A percentile compares a stretch with the other conserved stretches of the same genome.
These are phyloP conservation scores for Neostethus bicornis DNA, from an alignment of 2,797 vertebrate genomes.

Conservation along the genomic window DNA sequence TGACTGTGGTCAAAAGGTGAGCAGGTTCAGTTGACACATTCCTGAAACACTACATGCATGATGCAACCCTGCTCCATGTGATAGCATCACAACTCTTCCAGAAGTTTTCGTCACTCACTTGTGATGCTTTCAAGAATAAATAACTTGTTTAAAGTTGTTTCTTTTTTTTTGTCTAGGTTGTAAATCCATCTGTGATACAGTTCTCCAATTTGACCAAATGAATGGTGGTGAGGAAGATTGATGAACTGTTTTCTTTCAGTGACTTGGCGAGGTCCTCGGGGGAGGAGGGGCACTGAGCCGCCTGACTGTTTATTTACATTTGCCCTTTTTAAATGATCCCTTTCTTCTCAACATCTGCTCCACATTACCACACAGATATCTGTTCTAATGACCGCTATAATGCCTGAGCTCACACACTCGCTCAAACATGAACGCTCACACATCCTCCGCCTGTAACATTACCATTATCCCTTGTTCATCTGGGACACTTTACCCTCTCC, in stretches of 20 bases:
- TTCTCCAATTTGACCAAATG: conserved; percentile 66
- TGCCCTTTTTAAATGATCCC: conserved; percentile 83
- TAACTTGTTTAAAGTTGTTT: neutral
- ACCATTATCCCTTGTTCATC: conserved; percentile 64
- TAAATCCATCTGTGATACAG: conserved; percentile 39
- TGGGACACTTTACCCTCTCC: conserved; percentile 68
- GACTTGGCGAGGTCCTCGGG: conserved; percentile 76
- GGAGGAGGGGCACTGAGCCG: conserved; percentile 68
- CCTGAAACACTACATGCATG: conserved; percentile 1
- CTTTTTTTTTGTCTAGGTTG: neutral
- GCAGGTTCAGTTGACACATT: conserved; percentile 32
- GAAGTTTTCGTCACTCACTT: conserved; percentile 1
- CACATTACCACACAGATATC: conserved; percentile 82
- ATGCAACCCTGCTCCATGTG: neutral
- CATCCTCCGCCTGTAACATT: conserved; percentile 46
- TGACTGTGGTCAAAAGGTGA: conserved; percentile 48
- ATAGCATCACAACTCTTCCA: conserved; percentile 1
- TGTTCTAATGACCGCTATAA: conserved; percentile 79
- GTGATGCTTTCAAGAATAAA: conserved; percentile 7
- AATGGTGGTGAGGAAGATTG: conserved; percentile 80
- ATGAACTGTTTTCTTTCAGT: conserved; percentile 83
- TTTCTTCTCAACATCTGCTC: conserved; percentile 84
- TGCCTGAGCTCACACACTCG: conserved; percentile 57
- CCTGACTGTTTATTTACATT: conserved; percentile 84
- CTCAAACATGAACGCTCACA: conserved; percentile 34